These are phyloP conservation scores for Clarias macrocephalus DNA, from an alignment of 2,113 vertebrate species.

Conservation along the genomic window DNA sequence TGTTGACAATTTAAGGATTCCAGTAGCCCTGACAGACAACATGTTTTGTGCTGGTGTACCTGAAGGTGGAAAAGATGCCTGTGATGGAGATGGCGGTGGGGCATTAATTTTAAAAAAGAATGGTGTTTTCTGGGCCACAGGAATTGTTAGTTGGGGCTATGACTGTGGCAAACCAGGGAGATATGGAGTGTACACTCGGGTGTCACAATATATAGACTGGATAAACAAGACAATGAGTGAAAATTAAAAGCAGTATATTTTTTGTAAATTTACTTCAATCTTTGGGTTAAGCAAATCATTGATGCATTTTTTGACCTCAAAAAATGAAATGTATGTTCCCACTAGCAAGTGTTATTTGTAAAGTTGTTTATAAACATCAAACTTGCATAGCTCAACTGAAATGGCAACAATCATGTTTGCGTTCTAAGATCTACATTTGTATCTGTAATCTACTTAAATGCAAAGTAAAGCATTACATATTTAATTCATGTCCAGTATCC, in stretches of 20 bases:
- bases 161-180: constrained; percentile 42
- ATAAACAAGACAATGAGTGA: constrained; percentile 48
- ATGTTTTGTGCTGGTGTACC: constrained; percentile 68
- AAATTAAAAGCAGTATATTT: neutral
- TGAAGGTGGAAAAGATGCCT: constrained; percentile 58
- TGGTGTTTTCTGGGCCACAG: constrained; percentile 56
- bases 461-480: neutral
- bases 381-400: neutral
- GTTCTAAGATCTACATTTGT: neutral
- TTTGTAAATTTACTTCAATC: neutral
- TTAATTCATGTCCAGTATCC: neutral
- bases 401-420: neutral
- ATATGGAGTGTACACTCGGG: constrained; percentile 61
- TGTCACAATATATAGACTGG: constrained; percentile 60
- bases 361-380: neutral
- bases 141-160: constrained; percentile 66
- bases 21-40: constrained; percentile 50
- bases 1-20: accelerated
- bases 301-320: neutral
- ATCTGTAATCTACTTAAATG: neutral
- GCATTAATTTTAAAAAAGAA: constrained; percentile 41
- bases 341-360: neutral
- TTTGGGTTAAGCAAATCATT: neutral
- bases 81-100: constrained; percentile 61
- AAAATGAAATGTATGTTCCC: neutral